phyloP scores from a whole-genome alignment of 2,113 vertebrate species.

The Ceyx margarethae region DNA sequence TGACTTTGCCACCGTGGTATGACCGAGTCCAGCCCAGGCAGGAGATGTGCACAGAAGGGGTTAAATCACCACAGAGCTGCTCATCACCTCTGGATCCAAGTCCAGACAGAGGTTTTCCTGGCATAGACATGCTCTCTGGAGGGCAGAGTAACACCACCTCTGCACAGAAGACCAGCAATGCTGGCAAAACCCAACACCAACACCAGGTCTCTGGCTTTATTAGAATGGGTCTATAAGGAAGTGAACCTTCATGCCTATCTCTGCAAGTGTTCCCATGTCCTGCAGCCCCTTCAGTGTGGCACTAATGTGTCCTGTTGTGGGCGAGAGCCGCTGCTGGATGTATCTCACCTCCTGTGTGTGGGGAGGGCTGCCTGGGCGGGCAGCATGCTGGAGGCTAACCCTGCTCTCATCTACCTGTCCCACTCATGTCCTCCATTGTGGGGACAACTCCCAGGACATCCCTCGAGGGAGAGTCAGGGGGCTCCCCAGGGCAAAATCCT shows the following conservation, averaged over 20 bases:
- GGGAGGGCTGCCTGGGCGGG: neutral
- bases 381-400: neutral
- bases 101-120: neutral
- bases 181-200: neutral
- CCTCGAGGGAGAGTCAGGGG: neutral
- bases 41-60: neutral
- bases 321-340: neutral
- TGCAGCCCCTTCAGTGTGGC: fast-evolving
- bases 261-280: neutral
- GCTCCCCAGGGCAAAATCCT: neutral
- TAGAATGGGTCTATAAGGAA: neutral
- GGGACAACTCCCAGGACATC: neutral
- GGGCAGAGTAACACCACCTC: neutral
- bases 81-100: neutral
- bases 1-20: neutral
- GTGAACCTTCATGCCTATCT: neutral
- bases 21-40: neutral
- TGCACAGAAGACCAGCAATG: fast-evolving
- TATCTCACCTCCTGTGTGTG: fast-evolving
- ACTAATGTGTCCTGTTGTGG: fast-evolving
- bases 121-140: neutral
- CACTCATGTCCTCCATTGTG: neutral
- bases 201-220: neutral
- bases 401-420: neutral
- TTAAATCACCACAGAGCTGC: neutral